Conservation (phyloP, 2,888 invertebrate species). For the Metacarcinus magister region DNA sequence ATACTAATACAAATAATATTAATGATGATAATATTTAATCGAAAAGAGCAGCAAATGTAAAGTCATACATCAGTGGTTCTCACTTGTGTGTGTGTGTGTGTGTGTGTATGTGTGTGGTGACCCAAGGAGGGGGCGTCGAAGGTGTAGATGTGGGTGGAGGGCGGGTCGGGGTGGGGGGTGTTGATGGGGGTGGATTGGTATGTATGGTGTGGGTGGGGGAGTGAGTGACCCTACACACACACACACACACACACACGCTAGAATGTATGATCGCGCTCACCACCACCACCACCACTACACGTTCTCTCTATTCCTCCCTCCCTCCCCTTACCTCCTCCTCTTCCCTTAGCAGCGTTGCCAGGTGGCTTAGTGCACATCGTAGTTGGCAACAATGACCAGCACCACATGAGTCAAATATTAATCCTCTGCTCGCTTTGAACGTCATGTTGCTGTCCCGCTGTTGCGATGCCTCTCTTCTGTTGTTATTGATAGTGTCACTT, state of each 20-base stretch:
- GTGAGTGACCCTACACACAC: not conserved
- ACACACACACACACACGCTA: not conserved
- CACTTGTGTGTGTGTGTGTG: conserved; percentile 28
- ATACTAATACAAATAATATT: not conserved
- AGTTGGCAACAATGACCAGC: conserved; percentile 11
- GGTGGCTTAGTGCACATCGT: not conserved
- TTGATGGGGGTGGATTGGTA: not conserved
- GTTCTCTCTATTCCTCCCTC: not conserved
- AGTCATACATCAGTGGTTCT: not conserved
- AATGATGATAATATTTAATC: not conserved
- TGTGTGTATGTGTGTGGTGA: conserved; percentile 15
- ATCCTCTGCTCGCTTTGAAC: not conserved
- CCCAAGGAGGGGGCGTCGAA: not conserved
- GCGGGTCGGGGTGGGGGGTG: not conserved
- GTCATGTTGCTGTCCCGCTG: not conserved
- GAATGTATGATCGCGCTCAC: conserved; percentile 43
- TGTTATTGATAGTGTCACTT: too few relatives aligned
- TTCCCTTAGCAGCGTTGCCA: conserved; percentile 33
- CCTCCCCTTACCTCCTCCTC: not conserved
- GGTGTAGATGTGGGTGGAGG: not conserved
- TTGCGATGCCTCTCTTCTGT: not conserved
- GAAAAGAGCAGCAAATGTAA: not conserved
- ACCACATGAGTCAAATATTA: not conserved
- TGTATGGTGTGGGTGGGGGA: not conserved
- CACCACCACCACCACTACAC: not conserved